Evolutionary conservation across 92 coral and sea anemone species (phyloP), one percentile per base, ranked within the genome.

Genomic region (Palythoa grandis): DNA sequence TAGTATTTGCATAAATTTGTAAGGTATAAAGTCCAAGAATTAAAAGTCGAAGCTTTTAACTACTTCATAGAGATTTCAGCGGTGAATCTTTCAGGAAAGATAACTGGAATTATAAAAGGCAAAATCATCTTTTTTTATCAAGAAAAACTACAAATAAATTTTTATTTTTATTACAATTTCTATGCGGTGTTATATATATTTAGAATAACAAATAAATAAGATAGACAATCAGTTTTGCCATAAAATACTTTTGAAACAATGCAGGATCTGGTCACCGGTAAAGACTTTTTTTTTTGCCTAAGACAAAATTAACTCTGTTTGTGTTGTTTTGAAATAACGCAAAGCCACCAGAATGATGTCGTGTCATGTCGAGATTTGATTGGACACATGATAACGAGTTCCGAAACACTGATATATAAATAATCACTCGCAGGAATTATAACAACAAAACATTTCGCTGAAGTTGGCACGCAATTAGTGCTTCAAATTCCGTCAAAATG

Each of bases 301-400:
- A 77, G 68, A 56, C 47, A 40, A 77, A 77, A 67, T 54, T 38
- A 79, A 61, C 11, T 40, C 9, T 20, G 39, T 79, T 78, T 78
- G 71, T 77, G 58, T 78, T 57, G 83, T 54, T 79, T 79, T 79
- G 84, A 39, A 48, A 54, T 77, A 35, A 80, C 72, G 85, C 74
- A 66, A 80, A 66, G 53, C 85, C 85, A 80, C 85, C 56, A 48
- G 85, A 66, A 67, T 70, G 74, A 65, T 53, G 22, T 15, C 74
- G 38, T 47, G 20, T 70, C 85, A 65, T 53, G 22, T 15, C 74
- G 38, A 24, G 20, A 22, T 80, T 12, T 80, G 85, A 94, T 94
- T 92, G 95, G 98, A 72, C 73, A 70, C 93, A 22, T 79, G 70
- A 91, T 35, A 88, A 23, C 86, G 98, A 94, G 98, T 88, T 75